A percentile compares a stretch with the other conserved stretches of the same genome.
Conservation (phyloP, 2,888 invertebrate genomes). For the Drosophila emarginata region DNA sequence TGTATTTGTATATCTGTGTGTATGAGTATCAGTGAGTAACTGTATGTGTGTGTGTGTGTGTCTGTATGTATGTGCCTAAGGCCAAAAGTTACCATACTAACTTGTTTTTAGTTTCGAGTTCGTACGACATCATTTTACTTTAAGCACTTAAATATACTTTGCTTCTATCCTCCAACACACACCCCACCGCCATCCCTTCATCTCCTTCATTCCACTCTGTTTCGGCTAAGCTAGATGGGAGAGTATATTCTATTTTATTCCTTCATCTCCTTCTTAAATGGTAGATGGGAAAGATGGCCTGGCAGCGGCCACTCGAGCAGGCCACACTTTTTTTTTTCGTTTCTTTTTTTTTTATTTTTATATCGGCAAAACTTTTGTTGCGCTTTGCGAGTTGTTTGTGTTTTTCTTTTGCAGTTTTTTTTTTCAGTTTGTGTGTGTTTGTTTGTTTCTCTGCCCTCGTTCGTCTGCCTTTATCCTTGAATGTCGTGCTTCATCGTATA, state of each 20-base stretch:
- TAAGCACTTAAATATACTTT: conserved; percentile 80
- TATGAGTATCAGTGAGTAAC: conserved; percentile 31
- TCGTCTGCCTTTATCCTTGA: background rate
- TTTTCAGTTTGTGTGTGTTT: conserved; percentile 35
- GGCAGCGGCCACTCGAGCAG: conserved; percentile 68
- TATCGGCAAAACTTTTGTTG: conserved; percentile 77
- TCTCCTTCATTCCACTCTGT: background rate
- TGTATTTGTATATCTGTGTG: background rate
- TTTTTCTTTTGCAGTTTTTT: conserved; percentile 74
- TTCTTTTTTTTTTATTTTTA: conserved; percentile 38
- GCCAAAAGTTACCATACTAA: conserved; percentile 78
- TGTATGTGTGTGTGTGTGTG: no score
- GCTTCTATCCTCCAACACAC: conserved; percentile 55
- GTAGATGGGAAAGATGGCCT: conserved; percentile 5
- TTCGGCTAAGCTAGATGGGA: conserved; percentile 53
- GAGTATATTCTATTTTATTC: conserved; percentile 62
- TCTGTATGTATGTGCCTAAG: conserved; percentile 45
- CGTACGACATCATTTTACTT: conserved; percentile 81
- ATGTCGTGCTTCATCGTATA: conserved; percentile 12
- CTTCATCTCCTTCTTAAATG: conserved; percentile 29
- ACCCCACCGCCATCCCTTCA: conserved; percentile 12
- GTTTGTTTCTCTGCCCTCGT: conserved; percentile 38
- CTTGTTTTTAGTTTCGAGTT: conserved; percentile 80
- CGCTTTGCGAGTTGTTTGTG: conserved; percentile 73
- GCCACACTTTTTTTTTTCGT: conserved; percentile 61